A percentile compares a stretch with the other conserved stretches of the same genome.
Evolutionary conservation across 2,888 invertebrate genomes (phyloP).

Genomic region (Acronicta psi): DNA sequence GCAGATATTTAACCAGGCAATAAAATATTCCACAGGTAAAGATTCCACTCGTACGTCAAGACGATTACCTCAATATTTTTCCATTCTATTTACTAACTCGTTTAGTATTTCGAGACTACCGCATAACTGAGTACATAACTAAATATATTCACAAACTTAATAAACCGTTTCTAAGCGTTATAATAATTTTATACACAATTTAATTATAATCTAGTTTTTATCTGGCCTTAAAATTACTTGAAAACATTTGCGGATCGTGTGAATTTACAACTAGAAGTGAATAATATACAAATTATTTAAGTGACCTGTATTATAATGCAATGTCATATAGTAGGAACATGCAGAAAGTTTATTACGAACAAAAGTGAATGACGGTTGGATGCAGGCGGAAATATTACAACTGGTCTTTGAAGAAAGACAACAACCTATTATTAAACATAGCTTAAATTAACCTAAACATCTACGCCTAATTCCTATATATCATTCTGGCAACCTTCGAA

Average conservation of each 20-base stretch:
- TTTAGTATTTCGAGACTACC: no score
- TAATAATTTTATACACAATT: not conserved
- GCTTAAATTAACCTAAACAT: no score
- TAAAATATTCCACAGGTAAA: no score
- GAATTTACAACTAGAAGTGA: constrained; percentile 24
- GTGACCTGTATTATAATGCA: constrained; percentile 35
- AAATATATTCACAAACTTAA: not conserved
- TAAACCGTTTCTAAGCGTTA: not conserved
- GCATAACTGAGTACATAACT: not conserved
- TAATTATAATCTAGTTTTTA: not conserved
- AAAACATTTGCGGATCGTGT: constrained; percentile 25
- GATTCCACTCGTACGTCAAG: no score
- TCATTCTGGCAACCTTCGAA: no score
- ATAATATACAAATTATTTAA: constrained; percentile 30
- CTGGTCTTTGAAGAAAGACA: no score
- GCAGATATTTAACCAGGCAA: no score
- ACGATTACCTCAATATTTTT: no score
- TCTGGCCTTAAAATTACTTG: not conserved
- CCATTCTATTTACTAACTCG: no score
- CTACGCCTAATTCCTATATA: no score
- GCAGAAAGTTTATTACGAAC: constrained; percentile 1
- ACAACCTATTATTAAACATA: no score
- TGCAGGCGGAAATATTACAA: no score
- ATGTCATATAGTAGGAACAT: not conserved
- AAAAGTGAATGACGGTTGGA: not conserved